These are phyloP conservation scores for Sebastes reedi DNA, from an alignment of 2,797 vertebrate species.

Conservation along the genomic window DNA sequence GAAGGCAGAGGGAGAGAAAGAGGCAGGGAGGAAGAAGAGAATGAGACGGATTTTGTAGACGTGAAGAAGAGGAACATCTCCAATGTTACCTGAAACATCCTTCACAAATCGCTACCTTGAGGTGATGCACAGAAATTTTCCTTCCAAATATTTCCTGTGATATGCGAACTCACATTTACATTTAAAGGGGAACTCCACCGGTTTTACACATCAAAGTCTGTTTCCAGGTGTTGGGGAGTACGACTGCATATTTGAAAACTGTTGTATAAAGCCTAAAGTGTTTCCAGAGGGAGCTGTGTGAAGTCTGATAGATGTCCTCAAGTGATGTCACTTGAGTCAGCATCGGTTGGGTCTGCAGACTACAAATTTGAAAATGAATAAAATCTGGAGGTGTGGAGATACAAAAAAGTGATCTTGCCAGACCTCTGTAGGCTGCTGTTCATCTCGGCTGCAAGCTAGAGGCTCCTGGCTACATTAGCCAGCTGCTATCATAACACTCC, in stretches of 20 bases:
- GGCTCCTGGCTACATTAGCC: not conserved
- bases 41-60: not conserved
- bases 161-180: not conserved
- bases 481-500: not conserved
- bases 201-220: not conserved
- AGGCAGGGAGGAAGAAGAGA: not conserved
- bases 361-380: not conserved
- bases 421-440: not conserved
- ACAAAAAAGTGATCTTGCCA: not conserved
- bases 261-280: not conserved
- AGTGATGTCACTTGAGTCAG: not conserved
- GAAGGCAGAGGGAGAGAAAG: not conserved
- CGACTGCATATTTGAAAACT: not conserved
- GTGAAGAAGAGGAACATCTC: not conserved
- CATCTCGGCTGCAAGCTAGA: not conserved
- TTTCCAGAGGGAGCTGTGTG: not conserved
- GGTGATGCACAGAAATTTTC: not conserved
- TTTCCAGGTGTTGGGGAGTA: not conserved
- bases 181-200: not conserved
- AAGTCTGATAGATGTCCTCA: not conserved
- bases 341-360: not conserved
- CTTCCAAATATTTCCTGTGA: not conserved
- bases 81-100: not conserved
- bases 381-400: not conserved
- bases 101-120: not conserved